Conservation (phyloP, 2,888 invertebrate species). For the Nomada fabriciana region DNA sequence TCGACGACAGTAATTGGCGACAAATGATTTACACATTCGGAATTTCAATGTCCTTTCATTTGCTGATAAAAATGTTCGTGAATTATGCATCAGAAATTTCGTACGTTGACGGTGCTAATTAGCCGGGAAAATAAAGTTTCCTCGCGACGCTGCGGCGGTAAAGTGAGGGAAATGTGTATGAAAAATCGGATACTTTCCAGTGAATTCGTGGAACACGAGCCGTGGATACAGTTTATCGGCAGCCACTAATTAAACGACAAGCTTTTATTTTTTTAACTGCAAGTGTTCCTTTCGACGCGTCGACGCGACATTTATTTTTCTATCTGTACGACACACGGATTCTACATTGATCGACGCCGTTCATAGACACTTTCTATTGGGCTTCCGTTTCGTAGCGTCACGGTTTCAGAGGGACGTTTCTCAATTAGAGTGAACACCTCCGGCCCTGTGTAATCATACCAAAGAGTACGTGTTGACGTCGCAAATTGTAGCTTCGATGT, state of each 20-base stretch:
- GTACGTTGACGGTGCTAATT: too few species aligned
- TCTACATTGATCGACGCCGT: conserved; percentile 36
- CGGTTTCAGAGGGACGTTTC: conserved; percentile 43
- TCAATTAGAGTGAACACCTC: conserved; percentile 22
- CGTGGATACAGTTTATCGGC: not conserved
- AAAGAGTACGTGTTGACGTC: conserved; percentile 33
- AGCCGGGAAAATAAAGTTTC: too few species aligned
- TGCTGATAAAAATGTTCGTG: too few species aligned
- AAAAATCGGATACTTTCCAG: conserved; percentile 10
- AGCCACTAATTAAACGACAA: not conserved
- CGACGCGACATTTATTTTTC: conserved; percentile 59
- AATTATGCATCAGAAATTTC: too few species aligned
- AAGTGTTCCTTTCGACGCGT: conserved; percentile 55
- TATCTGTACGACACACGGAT: conserved; percentile 36
- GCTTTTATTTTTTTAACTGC: conserved; percentile 48
- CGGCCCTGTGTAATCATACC: conserved; percentile 30
- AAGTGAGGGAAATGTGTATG: too few species aligned
- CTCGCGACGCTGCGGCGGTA: too few species aligned
- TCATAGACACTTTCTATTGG: conserved; percentile 61
- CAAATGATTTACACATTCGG: too few species aligned
- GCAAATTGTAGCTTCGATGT: conserved; percentile 31
- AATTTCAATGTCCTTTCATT: too few species aligned
- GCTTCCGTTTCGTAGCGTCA: conserved; percentile 64
- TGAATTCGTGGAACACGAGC: not conserved
- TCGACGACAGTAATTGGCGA: too few species aligned